Evolutionary conservation across 2,797 vertebrate genomes (phyloP).

Genomic region (Hemitrygon akajei): DNA sequence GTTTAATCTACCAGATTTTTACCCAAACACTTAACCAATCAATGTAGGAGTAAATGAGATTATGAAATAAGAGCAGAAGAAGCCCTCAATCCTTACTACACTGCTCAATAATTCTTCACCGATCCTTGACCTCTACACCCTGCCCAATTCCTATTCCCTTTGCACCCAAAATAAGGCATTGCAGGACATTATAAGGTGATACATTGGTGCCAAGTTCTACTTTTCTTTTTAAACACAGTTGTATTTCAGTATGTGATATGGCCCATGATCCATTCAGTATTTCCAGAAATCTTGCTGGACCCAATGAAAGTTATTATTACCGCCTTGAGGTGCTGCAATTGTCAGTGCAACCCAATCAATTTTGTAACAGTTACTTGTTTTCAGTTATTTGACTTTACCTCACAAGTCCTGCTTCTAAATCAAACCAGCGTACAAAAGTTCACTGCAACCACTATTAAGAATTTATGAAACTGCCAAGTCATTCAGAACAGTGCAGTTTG

Average conservation of each 20-base stretch:
- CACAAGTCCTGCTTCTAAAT: neutral
- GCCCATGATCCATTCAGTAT: neutral
- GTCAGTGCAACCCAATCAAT: neutral
- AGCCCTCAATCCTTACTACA: too few species aligned
- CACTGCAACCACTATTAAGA: neutral
- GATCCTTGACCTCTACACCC: too few species aligned
- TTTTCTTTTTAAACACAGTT: neutral
- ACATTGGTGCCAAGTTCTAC: too few species aligned
- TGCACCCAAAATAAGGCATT: too few species aligned
- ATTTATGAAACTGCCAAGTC: slow-evolving; percentile 16
- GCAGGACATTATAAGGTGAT: neutral
- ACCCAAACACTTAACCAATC: too few species aligned
- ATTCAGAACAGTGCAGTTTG: neutral
- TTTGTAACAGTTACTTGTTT: neutral
- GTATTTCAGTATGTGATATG: neutral
- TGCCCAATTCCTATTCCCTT: neutral
- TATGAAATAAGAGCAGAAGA: too few species aligned
- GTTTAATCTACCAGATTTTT: too few species aligned
- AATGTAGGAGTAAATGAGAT: too few species aligned
- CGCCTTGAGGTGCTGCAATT: neutral
- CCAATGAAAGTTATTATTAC: neutral
- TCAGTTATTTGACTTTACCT: neutral
- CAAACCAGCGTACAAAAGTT: neutral
- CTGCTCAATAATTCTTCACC: too few species aligned
- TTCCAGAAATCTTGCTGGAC: neutral